Percentiles rank a stretch among this genome's conserved stretches.
These are phyloP conservation scores for Drosophila imparisetae DNA, from an alignment of 2,888 invertebrate species.

Conservation along the genomic window DNA sequence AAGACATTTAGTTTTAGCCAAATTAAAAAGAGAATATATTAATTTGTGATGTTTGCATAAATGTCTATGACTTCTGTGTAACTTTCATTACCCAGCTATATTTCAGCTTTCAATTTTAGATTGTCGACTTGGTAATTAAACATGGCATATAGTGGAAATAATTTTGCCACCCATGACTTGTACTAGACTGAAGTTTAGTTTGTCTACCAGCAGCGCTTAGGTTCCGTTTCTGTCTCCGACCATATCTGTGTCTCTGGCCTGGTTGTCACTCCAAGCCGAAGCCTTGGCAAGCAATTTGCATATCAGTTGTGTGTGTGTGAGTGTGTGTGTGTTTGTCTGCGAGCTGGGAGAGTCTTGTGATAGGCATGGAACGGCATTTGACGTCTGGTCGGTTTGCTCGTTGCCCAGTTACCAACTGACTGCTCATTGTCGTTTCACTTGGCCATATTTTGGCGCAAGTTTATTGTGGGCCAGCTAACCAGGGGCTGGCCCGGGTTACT, in stretches of 20 bases:
- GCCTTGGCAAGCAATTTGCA: constrained; percentile 71
- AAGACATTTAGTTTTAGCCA: background rate
- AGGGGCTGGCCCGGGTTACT: background rate
- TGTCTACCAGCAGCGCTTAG: constrained; percentile 3
- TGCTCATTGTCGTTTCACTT: constrained; percentile 71
- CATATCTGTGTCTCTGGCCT: constrained; percentile 21
- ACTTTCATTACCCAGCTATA: background rate
- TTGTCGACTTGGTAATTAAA: constrained; percentile 57
- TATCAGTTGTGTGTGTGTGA: constrained; percentile 55
- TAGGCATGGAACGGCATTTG: constrained; percentile 66
- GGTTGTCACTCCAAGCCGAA: constrained; percentile 65
- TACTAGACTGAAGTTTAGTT: constrained; percentile 34
- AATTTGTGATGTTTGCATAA: background rate
- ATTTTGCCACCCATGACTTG: constrained; percentile 55
- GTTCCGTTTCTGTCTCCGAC: background rate
- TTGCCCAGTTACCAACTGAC: constrained; percentile 54
- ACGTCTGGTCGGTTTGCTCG: constrained; percentile 43
- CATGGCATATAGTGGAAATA: constrained; percentile 39
- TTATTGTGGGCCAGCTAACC: constrained; percentile 58
- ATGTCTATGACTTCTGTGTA: background rate
- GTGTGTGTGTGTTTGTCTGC: constrained; percentile 9
- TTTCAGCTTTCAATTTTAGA: constrained; percentile 1
- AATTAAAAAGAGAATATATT: background rate
- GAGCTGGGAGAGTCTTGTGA: constrained; percentile 60
- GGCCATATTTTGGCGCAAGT: constrained; percentile 71